phyloP scores from a whole-genome alignment of 30 jellyfish, hydroid and myxozoan species.

The Hydra vulgaris region DNA sequence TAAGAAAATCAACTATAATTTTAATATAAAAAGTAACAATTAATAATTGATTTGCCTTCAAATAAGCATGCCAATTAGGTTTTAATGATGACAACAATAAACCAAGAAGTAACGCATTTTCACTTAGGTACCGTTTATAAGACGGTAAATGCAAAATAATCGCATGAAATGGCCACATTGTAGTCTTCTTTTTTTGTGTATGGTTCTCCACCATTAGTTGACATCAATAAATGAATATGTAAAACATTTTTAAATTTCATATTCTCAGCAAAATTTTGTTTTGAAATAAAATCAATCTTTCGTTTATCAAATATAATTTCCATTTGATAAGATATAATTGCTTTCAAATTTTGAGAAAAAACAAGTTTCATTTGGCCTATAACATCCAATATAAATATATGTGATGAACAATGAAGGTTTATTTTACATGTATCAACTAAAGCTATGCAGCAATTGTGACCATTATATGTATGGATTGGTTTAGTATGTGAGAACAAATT shows the following conservation, averaged over 20 bases:
- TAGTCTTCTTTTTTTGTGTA: neutral
- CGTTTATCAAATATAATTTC: neutral
- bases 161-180: neutral
- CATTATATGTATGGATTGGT: neutral
- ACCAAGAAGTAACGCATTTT: neutral
- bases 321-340: neutral
- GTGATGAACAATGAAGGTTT: neutral
- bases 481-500: neutral
- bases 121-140: neutral
- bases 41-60: neutral
- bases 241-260: neutral
- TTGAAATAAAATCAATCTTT: neutral
- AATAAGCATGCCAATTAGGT: neutral
- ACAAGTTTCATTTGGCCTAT: neutral
- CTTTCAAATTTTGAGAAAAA: neutral
- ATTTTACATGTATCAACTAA: neutral
- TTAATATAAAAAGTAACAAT: neutral
- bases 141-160: neutral
- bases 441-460: neutral
- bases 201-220: neutral
- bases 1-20: neutral
- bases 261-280: neutral
- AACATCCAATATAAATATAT: neutral
- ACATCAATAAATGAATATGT: neutral
- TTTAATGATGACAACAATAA: neutral